Evolutionary conservation across 2,113 vertebrate genomes (phyloP).

Genomic region (Tychaedon coryphoeus): DNA sequence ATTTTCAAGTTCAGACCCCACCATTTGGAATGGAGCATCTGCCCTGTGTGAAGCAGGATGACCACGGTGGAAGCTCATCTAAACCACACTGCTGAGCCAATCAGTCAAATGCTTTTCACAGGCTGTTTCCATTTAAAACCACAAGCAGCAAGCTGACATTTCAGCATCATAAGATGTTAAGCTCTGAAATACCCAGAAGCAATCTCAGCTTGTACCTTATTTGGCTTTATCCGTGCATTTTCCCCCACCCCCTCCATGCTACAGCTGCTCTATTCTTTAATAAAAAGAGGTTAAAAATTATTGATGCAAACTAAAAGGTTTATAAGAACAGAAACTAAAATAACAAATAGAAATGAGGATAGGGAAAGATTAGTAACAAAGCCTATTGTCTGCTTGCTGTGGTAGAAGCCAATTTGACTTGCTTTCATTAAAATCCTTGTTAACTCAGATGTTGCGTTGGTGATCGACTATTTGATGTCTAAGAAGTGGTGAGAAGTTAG

Average conservation of each 20-base stretch:
- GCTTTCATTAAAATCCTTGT: constrained; percentile 70
- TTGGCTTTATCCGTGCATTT: neutral
- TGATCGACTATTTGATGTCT: constrained; percentile 44
- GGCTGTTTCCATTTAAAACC: constrained; percentile 45
- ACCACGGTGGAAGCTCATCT: constrained; percentile 35
- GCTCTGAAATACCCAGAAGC: constrained; percentile 47
- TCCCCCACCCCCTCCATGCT: neutral
- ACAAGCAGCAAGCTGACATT: constrained; percentile 43
- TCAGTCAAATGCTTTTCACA: constrained; percentile 34
- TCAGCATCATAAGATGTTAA: constrained; percentile 28
- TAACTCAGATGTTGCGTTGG: neutral
- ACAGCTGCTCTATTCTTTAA: neutral
- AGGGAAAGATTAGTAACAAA: constrained; percentile 35
- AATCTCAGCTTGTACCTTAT: constrained; percentile 19
- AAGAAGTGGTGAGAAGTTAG: constrained; percentile 43
- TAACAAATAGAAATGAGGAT: neutral
- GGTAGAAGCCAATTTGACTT: constrained; percentile 22
- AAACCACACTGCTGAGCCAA: neutral
- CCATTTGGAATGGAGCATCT: constrained; percentile 29
- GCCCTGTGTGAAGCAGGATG: constrained; percentile 1
- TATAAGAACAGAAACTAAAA: constrained; percentile 21
- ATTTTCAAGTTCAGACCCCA: neutral
- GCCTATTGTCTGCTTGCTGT: constrained; percentile 41
- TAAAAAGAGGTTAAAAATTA: constrained; percentile 1
- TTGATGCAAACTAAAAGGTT: constrained; percentile 34